These are phyloP conservation scores for Syngnathoides biaculeatus DNA, from an alignment of 2,113 vertebrate genomes.

Conservation along the genomic window DNA sequence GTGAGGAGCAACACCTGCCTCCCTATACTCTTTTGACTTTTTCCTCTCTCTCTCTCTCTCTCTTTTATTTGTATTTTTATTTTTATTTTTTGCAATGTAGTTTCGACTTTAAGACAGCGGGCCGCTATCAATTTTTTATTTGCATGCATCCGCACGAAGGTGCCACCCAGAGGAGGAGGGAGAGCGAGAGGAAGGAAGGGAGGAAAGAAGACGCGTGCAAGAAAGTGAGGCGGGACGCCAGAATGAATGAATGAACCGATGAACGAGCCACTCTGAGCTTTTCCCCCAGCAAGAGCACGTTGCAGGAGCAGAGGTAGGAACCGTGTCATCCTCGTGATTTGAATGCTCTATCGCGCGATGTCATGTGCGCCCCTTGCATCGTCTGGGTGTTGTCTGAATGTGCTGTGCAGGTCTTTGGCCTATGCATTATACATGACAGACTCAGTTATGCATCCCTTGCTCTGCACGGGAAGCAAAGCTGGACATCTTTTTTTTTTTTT, in stretches of 20 bases:
- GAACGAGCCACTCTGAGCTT: conserved; percentile 69
- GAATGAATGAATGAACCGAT: conserved; percentile 65
- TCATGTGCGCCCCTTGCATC: conserved; percentile 8
- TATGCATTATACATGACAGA: conserved; percentile 14
- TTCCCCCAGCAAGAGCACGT: conserved; percentile 56
- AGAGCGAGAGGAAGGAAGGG: conserved; percentile 47
- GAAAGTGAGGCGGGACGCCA: conserved; percentile 45
- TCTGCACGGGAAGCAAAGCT: background rate
- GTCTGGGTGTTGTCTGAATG: conserved; percentile 10
- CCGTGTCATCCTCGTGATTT: conserved; percentile 16
- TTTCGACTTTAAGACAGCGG: conserved; percentile 55
- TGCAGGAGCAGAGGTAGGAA: conserved; percentile 72
- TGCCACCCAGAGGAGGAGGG: conserved; percentile 62
- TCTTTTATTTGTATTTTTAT: conserved; percentile 5
- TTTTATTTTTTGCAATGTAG: conserved; percentile 3
- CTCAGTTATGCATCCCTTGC: background rate
- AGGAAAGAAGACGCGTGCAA: conserved; percentile 49
- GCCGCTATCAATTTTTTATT: conserved; percentile 73
- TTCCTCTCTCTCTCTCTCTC: no score
- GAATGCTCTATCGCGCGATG: conserved; percentile 12
- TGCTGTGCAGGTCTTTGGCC: conserved; percentile 16
- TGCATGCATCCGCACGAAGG: conserved; percentile 76
- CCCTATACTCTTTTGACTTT: background rate
- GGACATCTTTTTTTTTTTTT: background rate
- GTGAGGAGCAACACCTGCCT: conserved; percentile 43